phyloP scores from a whole-genome alignment of 2,113 vertebrate species.

The Pygoscelis adeliae region DNA sequence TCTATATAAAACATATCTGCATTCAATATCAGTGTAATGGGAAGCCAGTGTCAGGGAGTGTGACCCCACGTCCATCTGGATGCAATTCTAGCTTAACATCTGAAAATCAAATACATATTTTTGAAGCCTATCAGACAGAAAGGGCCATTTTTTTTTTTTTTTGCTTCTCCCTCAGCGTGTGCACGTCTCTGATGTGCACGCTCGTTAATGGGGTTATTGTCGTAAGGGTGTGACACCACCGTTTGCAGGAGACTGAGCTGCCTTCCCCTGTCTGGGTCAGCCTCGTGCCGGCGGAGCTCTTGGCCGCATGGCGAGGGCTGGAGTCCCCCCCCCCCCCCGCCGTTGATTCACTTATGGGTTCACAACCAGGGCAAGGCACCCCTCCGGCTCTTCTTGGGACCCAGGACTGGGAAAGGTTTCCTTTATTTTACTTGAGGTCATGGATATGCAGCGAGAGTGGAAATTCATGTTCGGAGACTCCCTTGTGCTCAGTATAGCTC shows the following conservation, averaged over 20 bases:
- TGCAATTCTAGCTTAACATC: slow-evolving; percentile 59
- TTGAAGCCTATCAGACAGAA: slow-evolving; percentile 52
- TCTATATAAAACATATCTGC: slow-evolving; percentile 38
- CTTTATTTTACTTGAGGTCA: slow-evolving; percentile 7
- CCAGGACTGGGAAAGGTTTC: neutral
- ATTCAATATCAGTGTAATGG: slow-evolving; percentile 51
- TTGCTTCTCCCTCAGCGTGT: neutral
- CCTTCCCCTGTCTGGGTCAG: slow-evolving; percentile 10
- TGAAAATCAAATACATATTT: slow-evolving; percentile 69
- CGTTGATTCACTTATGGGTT: neutral
- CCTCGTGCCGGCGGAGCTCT: neutral
- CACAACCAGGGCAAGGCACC: slow-evolving; percentile 33
- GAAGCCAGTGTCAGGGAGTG: slow-evolving; percentile 54
- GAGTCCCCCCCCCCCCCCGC: too few species aligned
- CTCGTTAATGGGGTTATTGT: slow-evolving; percentile 8
- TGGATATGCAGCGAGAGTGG: neutral
- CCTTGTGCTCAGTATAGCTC: neutral
- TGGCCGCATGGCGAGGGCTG: accelerated
- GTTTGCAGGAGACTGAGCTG: neutral
- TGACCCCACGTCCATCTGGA: slow-evolving; percentile 59
- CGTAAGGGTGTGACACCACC: neutral
- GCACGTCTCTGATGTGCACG: neutral
- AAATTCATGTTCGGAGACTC: slow-evolving; percentile 20
- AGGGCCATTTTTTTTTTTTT: neutral
- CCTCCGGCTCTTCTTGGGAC: neutral